A percentile compares a stretch with the other conserved stretches of the same genome.
Evolutionary conservation across 1,140 invertebrate genomes (phyloP).

Genomic region (Adelges cooleyi): DNA sequence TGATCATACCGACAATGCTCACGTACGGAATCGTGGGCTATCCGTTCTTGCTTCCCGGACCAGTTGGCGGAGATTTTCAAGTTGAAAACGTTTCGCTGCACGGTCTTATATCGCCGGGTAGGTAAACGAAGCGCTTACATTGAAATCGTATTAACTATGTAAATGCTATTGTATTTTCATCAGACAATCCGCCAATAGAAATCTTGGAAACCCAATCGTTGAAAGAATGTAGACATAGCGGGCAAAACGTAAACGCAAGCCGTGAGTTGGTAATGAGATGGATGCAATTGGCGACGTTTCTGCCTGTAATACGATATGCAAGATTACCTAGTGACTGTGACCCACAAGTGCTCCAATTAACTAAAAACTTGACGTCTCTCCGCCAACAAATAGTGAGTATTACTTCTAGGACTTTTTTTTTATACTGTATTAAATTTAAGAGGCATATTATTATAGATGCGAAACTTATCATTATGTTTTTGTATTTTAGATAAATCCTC

Average conservation of each 20-base stretch:
- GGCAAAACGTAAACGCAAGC: background rate
- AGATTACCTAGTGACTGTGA: slow-evolving; percentile 79
- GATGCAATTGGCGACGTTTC: slow-evolving; percentile 84
- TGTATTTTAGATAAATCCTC: slow-evolving; percentile 52
- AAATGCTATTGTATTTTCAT: background rate
- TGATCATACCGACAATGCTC: slow-evolving; percentile 70
- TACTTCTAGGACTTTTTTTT: background rate
- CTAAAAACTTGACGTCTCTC: slow-evolving; percentile 60
- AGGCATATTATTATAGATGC: no score
- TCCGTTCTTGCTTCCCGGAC: slow-evolving; percentile 83
- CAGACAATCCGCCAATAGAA: background rate
- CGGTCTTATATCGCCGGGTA: slow-evolving; percentile 4
- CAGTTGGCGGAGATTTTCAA: slow-evolving; percentile 68
- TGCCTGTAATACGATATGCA: slow-evolving; percentile 85
- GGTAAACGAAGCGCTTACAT: background rate
- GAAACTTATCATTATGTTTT: no score
- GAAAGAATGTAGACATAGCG: slow-evolving; percentile 1
- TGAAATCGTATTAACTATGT: no score
- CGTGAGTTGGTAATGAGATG: slow-evolving; percentile 83
- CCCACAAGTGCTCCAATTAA: slow-evolving; percentile 59
- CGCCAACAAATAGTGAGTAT: slow-evolving; percentile 54
- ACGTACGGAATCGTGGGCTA: slow-evolving; percentile 78
- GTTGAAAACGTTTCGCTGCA: slow-evolving; percentile 9
- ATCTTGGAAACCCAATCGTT: background rate
- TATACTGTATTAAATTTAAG: no score